Base-by-base conservation (phyloP, 2,113 vertebrate species). In the Microcebus jonahi region DNA sequence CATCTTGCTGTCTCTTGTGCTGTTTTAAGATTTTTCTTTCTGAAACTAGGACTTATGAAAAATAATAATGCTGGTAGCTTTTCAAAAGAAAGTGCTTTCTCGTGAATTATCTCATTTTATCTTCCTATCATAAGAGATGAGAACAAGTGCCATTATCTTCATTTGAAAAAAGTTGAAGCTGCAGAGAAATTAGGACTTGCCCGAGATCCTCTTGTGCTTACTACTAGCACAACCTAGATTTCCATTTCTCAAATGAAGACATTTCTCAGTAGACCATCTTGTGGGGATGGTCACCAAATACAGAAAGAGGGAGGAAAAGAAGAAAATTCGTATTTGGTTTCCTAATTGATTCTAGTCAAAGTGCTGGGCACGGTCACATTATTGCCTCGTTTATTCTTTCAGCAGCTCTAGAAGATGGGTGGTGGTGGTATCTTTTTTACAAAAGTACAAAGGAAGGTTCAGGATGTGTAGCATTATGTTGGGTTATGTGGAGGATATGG, bases 11-110 rank as follows among this genome's bases (percentile, higher is more conserved):
- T 96, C 68, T 96, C 53, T 70, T 91, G 83, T 96, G 83, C 91
- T 97, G 94, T 95, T 94, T 97, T 95, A 96, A 95, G 91, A 57
- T 97, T 97, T 93, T 98, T 96, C 91, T 96, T 90, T 91, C 70
- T 93, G 83, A 97, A 97, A 84, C 53, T 53, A 93, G 65, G 65
- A 77, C 91, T 94, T 97, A 93, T 53, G 94, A 97, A 94, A 97
- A 90, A 97, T 95, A 97, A 97, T 94, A 97, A 96, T 95, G 63
- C 65, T 39, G 9, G 86, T 89, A 91, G 42, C 57, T 93, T 79
- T 97, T 96, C 34, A 91, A 82, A 97, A 91, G 92, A 87, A 91
- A 94, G 63, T 91, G 61, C 75, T 93, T 96, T 86, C 70, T 96
- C 53, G 48, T 70, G 42, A 86, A 85, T 94, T 97, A 89, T n/a